Evolutionary conservation across 2,888 invertebrate species (phyloP), one percentile per base, ranked within the genome.

Genomic region (Meganola albula): DNA sequence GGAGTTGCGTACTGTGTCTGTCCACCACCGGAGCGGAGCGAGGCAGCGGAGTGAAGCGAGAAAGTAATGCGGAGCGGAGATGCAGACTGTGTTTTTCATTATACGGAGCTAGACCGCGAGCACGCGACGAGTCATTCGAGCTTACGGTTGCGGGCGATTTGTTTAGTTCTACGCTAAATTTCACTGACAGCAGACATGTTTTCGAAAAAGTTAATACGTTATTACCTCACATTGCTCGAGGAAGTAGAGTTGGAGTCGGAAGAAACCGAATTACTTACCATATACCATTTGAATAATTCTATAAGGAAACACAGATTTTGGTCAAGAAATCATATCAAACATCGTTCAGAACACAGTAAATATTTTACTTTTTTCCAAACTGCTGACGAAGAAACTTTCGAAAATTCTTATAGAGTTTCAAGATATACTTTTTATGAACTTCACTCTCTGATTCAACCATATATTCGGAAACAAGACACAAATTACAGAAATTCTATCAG

Each of bases 291-390:
- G 16, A 16, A 16, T 16, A 16, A 16, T 16, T 16, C 16, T 16
- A 16, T 16, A 16, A 16, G 16, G 16, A 16, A 16, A 16, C 16
- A 16, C 16, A 16, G 16, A 16, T 5, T 45, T 34, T 39, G 42
- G 40, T 20, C 37, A 34, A 24, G 35, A 24, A 35, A 45, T 27
- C 38, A 48, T 42, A 35, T 42, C 23, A 40, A 43, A 23, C 22
- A 44, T 39, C 44, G 25, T 40, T 25, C 28, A 34, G 25, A 18
- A 27, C 40, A 47, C 27, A 23, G 41, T 29, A 44, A 46, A 49
- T 46, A 34, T 33, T 44, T 29, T 40, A 46, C 48, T 22, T 40
- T 45, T 32, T 48, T 42, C 27, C 27, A 40, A 27, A 43, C 42
- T 13, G 31, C 35, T 40, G 40, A 46, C 36, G 42, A 46, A 24